Evolutionary conservation across 2,888 invertebrate species (phyloP).

Genomic region (Pseudolycoriella hygida): DNA sequence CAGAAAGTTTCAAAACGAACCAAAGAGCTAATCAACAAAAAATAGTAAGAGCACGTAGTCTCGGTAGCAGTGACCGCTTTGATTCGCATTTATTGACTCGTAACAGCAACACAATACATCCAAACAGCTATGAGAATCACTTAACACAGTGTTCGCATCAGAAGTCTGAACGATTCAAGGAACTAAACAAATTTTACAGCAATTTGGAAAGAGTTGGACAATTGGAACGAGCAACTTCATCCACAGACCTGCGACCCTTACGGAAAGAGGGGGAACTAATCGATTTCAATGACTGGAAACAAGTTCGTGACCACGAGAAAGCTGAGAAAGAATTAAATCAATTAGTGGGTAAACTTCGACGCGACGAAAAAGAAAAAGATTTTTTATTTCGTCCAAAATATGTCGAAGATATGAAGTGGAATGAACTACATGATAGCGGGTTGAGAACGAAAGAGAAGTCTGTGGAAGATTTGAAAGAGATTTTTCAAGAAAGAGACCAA

Average conservation of each 20-base stretch:
- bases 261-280: slow-evolving; percentile 62
- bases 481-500: slow-evolving; percentile 45
- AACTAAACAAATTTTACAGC: slow-evolving; percentile 68
- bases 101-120: slow-evolving; percentile 15
- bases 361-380: slow-evolving; percentile 66
- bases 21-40: slow-evolving; percentile 24
- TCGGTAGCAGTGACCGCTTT: slow-evolving; percentile 37
- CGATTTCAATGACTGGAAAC: slow-evolving; percentile 76
- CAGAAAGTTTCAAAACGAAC: slow-evolving; percentile 6
- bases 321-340: slow-evolving; percentile 67
- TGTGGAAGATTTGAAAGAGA: slow-evolving; percentile 66
- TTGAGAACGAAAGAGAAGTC: slow-evolving; percentile 70
- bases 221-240: slow-evolving; percentile 58
- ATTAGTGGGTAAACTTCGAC: slow-evolving; percentile 56
- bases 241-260: slow-evolving; percentile 48
- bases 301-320: slow-evolving; percentile 56
- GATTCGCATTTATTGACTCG: not conserved
- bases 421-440: slow-evolving; percentile 52
- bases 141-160: slow-evolving; percentile 26
- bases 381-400: slow-evolving; percentile 66
- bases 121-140: slow-evolving; percentile 22
- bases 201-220: slow-evolving; percentile 72
- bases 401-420: slow-evolving; percentile 58
- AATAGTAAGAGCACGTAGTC: slow-evolving; percentile 35
- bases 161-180: slow-evolving; percentile 64